Evolutionary conservation across 2,888 invertebrate species (phyloP).

Genomic region (Tachystola acroxantha): DNA sequence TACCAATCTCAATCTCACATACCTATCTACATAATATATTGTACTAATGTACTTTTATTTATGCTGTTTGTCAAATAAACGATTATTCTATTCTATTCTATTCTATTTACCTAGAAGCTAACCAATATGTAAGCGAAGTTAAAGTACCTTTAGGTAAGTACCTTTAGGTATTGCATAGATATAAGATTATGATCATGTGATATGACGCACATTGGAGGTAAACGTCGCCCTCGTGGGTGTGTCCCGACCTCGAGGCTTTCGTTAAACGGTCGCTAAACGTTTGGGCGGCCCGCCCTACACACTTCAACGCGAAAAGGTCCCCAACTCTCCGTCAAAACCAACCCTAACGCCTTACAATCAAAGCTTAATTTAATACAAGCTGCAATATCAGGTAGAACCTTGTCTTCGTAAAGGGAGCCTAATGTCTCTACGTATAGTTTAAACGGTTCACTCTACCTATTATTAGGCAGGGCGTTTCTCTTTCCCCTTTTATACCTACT

Average conservation of each 20-base stretch:
- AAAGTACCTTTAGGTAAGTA: too few species aligned
- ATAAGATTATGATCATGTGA: conserved; percentile 5
- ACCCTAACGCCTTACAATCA: conserved; percentile 25
- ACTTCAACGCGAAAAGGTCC: conserved; percentile 43
- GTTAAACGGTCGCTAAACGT: conserved; percentile 76
- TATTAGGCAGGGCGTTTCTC: conserved; percentile 53
- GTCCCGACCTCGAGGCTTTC: conserved; percentile 57
- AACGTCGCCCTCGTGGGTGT: conserved; percentile 56
- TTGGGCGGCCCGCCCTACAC: conserved; percentile 77
- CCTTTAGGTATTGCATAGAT: too few species aligned
- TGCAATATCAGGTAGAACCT: conserved; percentile 33
- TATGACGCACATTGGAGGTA: conserved; percentile 15
- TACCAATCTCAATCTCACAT: too few species aligned
- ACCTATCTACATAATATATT: too few species aligned
- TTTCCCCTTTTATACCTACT: conserved; percentile 32
- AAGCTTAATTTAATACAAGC: conserved; percentile 19
- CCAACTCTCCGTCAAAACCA: conserved; percentile 23
- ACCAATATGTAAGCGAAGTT: too few species aligned
- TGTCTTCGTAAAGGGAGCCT: conserved; percentile 38
- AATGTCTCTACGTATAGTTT: conserved; percentile 59
- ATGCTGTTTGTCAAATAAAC: too few species aligned
- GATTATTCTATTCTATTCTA: too few species aligned
- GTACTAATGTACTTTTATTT: too few species aligned
- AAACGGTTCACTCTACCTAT: conserved; percentile 55
- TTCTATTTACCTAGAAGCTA: too few species aligned